Conservation (phyloP, 2,888 invertebrate species). For the Acheta domesticus region DNA sequence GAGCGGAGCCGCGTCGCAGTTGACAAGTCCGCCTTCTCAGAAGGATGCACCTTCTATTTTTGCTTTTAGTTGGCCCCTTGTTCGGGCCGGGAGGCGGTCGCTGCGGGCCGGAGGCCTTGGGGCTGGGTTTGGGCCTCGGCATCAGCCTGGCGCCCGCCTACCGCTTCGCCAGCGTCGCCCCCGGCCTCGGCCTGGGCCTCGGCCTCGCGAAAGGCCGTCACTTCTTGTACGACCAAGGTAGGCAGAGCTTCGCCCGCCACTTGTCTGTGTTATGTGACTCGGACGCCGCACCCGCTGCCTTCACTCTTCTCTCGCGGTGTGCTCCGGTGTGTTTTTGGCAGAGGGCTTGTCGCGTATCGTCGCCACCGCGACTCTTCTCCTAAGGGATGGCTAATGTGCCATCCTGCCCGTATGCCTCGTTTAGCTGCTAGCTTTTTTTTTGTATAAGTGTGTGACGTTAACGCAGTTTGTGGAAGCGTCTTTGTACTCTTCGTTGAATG, state of each 20-base stretch:
- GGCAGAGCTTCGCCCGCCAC: conserved; percentile 39
- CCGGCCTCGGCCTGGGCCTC: conserved; percentile 37
- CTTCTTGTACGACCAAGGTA: conserved; percentile 52
- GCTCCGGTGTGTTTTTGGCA: not conserved
- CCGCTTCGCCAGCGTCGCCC: conserved; percentile 51
- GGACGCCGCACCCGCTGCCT: not conserved
- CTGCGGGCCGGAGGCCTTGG: conserved; percentile 51
- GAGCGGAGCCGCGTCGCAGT: not conserved
- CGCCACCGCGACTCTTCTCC: not conserved
- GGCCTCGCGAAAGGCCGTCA: conserved; percentile 49
- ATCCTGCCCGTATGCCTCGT: too few relatives aligned
- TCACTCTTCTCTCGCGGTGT: not conserved
- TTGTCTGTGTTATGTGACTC: not conserved
- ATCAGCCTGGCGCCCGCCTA: conserved; percentile 44
- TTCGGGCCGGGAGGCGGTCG: conserved; percentile 43
- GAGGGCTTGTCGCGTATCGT: not conserved
- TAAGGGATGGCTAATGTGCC: too few relatives aligned
- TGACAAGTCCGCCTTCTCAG: not conserved
- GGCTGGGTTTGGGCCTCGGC: conserved; percentile 50
- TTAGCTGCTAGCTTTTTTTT: too few relatives aligned
- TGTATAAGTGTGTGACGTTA: too few relatives aligned
- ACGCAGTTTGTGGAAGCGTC: too few relatives aligned
- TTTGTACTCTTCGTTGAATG: too few relatives aligned
- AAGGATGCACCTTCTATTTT: conserved; percentile 34
- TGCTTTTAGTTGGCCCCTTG: conserved; percentile 51